Evolutionary conservation across 2,888 invertebrate species (phyloP), one percentile per base, ranked within the genome.

Genomic region (Digitonthophagus gazella): DNA sequence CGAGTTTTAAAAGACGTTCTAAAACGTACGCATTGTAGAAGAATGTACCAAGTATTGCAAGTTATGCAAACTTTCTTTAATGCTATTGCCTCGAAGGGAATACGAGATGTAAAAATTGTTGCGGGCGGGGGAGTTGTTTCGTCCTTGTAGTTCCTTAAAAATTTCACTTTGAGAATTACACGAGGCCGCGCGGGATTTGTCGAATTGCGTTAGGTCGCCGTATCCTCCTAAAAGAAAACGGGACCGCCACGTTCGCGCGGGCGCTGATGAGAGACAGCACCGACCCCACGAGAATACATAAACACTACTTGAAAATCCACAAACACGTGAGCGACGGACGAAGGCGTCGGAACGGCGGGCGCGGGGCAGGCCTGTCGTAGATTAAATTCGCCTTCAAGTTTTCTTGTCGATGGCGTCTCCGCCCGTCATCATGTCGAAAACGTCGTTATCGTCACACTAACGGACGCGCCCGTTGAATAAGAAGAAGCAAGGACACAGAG

Each of bases 231-330:
- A 65, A 16, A 44, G 44, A 18, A 54, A 44, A 18, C 65, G 28
- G 44, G 11, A n/a, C 44, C 44, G 18, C 16, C 65, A 54, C n/a
- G 54, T 44, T 20, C 18, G 75, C 75, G 77, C 74, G 75, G 75
- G 75, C 74, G 73, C 78, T 81, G 81, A 82, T 81, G 81, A 82
- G 79, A 80, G 78, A 78, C 67, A 64, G 58, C 76, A 77, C 77
- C 79, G 76, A 81, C 79, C 78, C 74, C 71, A 72, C 68, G 78
- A 77, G 82, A 82, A 82, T 82, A 82, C 82, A 80, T 80, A 82
- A 82, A 82, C 80, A 81, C 82, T 81, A 81, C 81, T 82, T 81
- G 81, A 80, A 80, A 82, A 82, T 81, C 82, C 80, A 80, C 80
- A 80, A 81, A 82, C 81, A 81, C 79, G 76, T 76, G 75, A 77